phyloP scores from a whole-genome alignment of 2,888 invertebrate genomes.

The Caenorhabditis virilis region DNA sequence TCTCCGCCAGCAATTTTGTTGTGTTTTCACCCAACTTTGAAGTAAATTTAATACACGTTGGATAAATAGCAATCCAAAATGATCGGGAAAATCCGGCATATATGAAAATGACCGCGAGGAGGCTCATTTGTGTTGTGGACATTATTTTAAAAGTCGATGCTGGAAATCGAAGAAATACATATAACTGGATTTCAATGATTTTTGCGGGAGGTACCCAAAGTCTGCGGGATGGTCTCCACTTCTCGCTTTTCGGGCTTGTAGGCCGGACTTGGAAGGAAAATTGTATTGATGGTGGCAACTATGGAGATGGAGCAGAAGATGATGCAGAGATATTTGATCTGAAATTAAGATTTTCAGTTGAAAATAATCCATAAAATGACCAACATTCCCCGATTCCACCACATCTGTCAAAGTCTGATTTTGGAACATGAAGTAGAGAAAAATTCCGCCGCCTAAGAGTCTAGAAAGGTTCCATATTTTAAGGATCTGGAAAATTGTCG shows the following conservation, averaged over 20 bases:
- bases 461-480: too few species aligned
- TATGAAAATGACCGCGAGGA: conserved; percentile 25
- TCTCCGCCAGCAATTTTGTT: conserved; percentile 16
- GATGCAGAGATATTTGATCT: conserved; percentile 17
- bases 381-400: conserved; percentile 12
- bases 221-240: conserved; percentile 9
- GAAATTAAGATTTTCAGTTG: background rate
- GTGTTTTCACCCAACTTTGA: conserved; percentile 24
- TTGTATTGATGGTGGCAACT: conserved; percentile 14
- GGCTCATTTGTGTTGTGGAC: conserved; percentile 14
- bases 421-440: conserved; percentile 30
- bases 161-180: conserved; percentile 3
- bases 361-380: background rate
- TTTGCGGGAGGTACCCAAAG: conserved; percentile 10
- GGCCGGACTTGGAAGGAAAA: conserved; percentile 12
- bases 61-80: conserved; percentile 39
- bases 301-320: conserved; percentile 17
- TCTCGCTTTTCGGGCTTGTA: conserved; percentile 22
- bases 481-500: too few species aligned
- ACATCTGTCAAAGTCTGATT: conserved; percentile 15
- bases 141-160: conserved; percentile 22
- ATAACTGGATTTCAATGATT: background rate
- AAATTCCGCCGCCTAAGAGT: conserved; percentile 28
- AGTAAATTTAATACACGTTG: conserved; percentile 36
- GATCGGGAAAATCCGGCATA: conserved; percentile 34